These are phyloP conservation scores for Ardeotis arabs DNA, from an alignment of 2,113 vertebrate species.

Conservation along the genomic window DNA sequence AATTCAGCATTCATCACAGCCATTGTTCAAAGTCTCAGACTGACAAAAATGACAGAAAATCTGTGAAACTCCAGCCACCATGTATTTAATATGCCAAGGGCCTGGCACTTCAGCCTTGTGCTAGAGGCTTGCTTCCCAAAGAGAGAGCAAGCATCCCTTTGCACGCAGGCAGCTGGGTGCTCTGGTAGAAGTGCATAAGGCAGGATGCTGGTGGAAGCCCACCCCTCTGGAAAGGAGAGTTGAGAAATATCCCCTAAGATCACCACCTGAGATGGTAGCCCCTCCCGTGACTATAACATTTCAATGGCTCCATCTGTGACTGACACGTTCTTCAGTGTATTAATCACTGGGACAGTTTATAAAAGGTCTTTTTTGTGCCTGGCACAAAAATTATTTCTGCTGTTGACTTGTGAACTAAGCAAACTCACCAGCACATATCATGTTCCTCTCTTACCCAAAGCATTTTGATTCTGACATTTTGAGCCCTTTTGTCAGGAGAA, in stretches of 20 bases:
- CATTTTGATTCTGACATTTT: not conserved
- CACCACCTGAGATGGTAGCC: not conserved
- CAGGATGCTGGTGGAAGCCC: not conserved
- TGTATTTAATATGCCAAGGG: not conserved
- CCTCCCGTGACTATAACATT: not conserved
- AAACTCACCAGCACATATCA: not conserved
- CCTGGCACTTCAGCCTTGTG: not conserved
- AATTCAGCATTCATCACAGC: not conserved
- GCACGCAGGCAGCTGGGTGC: fast-evolving
- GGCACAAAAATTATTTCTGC: not conserved
- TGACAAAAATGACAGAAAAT: not conserved
- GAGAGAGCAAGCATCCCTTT: not conserved
- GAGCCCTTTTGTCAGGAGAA: conserved; percentile 26
- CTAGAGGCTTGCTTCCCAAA: not conserved
- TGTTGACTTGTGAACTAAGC: not conserved
- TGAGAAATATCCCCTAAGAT: not conserved
- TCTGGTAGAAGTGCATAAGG: not conserved
- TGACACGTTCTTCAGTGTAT: not conserved
- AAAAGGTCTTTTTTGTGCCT: not conserved
- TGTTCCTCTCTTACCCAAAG: not conserved
- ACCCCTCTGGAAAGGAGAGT: not conserved
- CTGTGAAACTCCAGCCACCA: not conserved
- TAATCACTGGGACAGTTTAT: not conserved
- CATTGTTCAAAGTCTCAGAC: not conserved
- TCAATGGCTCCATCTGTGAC: not conserved